A percentile compares a stretch with the other conserved stretches of the same genome.
Conservation (phyloP, 2,797 vertebrate genomes). For the Coracias cyanogaster region DNA sequence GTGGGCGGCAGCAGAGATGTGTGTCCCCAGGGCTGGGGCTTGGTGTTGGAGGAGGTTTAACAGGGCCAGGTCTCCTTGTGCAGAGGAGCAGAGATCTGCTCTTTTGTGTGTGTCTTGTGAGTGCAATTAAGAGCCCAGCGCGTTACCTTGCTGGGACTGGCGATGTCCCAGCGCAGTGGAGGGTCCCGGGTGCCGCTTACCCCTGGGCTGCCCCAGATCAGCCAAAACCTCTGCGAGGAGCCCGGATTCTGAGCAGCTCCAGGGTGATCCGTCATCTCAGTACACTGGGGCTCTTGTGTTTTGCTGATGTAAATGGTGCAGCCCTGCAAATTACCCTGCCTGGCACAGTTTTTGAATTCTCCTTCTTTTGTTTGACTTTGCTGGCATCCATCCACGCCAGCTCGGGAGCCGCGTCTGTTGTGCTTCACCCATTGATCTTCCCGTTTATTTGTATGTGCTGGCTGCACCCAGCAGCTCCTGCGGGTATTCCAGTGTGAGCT, state of each 20-base stretch:
- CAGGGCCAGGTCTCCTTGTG: neutral
- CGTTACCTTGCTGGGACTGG: neutral
- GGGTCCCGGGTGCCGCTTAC: neutral
- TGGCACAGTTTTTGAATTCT: neutral
- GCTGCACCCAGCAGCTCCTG: neutral
- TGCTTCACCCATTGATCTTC: neutral
- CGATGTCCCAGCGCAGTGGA: neutral
- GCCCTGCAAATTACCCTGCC: neutral
- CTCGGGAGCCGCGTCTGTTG: neutral
- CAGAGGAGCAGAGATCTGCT: neutral
- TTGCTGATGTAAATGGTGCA: neutral
- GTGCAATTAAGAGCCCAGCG: neutral
- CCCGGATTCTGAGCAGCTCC: neutral
- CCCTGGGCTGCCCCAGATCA: neutral
- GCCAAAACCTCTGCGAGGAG: neutral
- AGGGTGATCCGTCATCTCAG: neutral
- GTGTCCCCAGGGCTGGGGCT: neutral
- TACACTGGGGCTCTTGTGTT: neutral
- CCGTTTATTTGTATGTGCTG: neutral
- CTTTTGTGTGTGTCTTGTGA: accelerated
- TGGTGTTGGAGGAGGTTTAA: neutral
- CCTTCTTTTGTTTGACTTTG: neutral
- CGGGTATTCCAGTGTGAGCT: neutral
- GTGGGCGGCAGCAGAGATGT: accelerated
- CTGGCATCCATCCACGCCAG: neutral